Evolutionary conservation across 2,888 invertebrate genomes (phyloP).

Genomic region (Tridacna gigas): DNA sequence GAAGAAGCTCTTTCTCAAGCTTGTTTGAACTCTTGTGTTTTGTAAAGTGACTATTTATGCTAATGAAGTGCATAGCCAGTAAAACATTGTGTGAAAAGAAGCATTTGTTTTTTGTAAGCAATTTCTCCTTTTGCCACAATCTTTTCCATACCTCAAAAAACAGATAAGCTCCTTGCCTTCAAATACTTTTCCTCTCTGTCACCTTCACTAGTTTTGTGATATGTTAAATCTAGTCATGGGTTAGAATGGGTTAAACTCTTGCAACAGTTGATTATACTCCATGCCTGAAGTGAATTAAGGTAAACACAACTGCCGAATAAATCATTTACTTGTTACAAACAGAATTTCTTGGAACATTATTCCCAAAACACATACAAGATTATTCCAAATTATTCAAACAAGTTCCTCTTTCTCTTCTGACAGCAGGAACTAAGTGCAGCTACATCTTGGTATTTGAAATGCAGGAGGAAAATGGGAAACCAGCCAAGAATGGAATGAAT

Average conservation of each 20-base stretch:
- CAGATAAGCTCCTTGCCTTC: too few species aligned
- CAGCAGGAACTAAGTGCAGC: slow-evolving; percentile 10
- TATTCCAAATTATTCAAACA: background rate
- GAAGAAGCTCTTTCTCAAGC: too few species aligned
- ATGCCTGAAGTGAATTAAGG: slow-evolving; percentile 13
- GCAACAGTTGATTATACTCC: slow-evolving; percentile 4
- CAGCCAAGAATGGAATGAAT: slow-evolving; percentile 6
- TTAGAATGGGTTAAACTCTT: too few species aligned
- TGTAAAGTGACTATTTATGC: too few species aligned
- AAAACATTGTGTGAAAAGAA: slow-evolving; percentile 1
- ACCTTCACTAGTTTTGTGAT: too few species aligned
- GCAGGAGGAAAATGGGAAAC: background rate
- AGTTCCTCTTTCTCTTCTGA: background rate
- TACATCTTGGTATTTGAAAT: background rate
- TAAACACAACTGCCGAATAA: slow-evolving; percentile 23
- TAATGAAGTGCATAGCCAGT: too few species aligned
- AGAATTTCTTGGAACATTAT: slow-evolving; percentile 13
- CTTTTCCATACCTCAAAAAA: background rate
- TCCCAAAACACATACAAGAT: background rate
- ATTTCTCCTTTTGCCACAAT: background rate
- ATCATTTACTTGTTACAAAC: slow-evolving; percentile 21
- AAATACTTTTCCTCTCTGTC: too few species aligned
- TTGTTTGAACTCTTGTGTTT: too few species aligned
- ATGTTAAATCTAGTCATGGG: too few species aligned
- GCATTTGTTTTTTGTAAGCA: background rate